Percentiles rank a stretch among this genome's conserved stretches.
Evolutionary conservation across 2,888 invertebrate genomes (phyloP).

Genomic region (Lottia scabra): DNA sequence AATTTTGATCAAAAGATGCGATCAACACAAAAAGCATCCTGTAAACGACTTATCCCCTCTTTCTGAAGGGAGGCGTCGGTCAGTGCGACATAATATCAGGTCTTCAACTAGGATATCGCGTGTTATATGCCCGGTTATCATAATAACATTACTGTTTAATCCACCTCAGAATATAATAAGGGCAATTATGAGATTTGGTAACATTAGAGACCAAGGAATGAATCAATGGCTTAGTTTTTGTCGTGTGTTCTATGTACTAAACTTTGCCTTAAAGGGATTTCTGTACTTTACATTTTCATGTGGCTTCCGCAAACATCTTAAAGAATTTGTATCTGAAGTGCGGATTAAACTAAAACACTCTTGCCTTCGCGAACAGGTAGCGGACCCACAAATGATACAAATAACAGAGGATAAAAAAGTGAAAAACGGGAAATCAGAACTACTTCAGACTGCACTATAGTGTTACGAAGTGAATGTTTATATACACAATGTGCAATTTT

Average conservation of each 20-base stretch:
- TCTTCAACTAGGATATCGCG: constrained; percentile 25
- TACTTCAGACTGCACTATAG: not conserved
- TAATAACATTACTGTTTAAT: constrained; percentile 25
- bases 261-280: constrained; percentile 27
- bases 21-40: constrained; percentile 41
- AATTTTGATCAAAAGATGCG: constrained; percentile 43
- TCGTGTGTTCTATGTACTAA: constrained; percentile 22
- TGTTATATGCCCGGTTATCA: constrained; percentile 29
- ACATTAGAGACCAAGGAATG: not conserved
- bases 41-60: constrained; percentile 21
- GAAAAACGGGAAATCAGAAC: not conserved
- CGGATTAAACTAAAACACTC: not conserved
- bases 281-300: constrained; percentile 31
- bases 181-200: constrained; percentile 9
- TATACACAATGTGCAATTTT: too few species aligned
- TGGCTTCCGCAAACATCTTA: constrained; percentile 22
- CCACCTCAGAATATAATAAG: constrained; percentile 26
- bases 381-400: not conserved
- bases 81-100: not conserved
- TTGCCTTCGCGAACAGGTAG: not conserved
- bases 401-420: not conserved
- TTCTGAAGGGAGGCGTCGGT: constrained; percentile 7
- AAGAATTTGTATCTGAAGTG: not conserved
- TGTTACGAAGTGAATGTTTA: not conserved
- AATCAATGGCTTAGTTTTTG: constrained; percentile 19